Evolutionary conservation across 2,113 vertebrate species (phyloP).

Genomic region (Piaya cayana): DNA sequence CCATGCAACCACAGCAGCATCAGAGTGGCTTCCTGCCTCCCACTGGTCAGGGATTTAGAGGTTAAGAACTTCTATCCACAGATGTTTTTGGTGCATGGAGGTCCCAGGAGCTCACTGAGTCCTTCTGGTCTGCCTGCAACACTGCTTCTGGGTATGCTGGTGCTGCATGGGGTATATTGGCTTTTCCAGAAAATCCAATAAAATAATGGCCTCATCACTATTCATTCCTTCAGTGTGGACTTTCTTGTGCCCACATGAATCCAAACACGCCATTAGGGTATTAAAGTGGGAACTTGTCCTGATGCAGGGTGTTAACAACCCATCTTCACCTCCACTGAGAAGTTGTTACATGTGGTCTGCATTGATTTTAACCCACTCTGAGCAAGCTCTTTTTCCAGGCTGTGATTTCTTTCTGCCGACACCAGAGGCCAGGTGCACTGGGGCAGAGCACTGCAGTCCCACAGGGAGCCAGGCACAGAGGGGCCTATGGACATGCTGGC

Average conservation of each 20-base stretch:
- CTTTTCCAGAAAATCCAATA: not conserved
- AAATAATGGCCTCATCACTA: not conserved
- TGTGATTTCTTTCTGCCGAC: not conserved
- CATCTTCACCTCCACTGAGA: not conserved
- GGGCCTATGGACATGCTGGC: fast-evolving
- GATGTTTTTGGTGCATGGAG: not conserved
- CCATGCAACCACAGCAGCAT: not conserved
- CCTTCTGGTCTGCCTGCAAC: not conserved
- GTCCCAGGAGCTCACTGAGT: not conserved
- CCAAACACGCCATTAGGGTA: not conserved
- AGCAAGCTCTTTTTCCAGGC: not conserved
- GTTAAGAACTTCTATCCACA: not conserved
- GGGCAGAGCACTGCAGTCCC: fast-evolving
- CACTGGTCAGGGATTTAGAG: fast-evolving
- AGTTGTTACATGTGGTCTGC: fast-evolving
- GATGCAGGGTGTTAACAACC: not conserved
- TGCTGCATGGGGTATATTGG: fast-evolving
- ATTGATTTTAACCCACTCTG: not conserved
- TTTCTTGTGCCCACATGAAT: not conserved
- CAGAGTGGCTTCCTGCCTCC: not conserved
- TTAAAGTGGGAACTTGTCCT: not conserved
- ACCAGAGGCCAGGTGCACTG: fast-evolving
- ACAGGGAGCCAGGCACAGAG: fast-evolving
- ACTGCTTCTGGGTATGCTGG: not conserved
- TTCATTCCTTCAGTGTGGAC: not conserved